Percentiles rank a stretch among this genome's conserved stretches.
These are phyloP conservation scores for Trachelus iudaicus DNA, from an alignment of 2,888 invertebrate genomes.

Conservation along the genomic window DNA sequence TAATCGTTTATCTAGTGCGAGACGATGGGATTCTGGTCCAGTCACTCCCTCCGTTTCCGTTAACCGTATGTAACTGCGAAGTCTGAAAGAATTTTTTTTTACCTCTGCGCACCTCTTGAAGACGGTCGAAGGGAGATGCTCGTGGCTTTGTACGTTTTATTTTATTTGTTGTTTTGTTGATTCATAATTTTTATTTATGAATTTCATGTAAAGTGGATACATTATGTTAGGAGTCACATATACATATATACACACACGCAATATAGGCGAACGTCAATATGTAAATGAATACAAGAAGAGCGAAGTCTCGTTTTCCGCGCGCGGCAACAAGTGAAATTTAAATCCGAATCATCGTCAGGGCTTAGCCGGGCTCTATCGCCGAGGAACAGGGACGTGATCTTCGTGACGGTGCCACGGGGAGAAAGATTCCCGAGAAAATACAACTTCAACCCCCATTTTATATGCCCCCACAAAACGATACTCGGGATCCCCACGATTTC, in stretches of 20 bases:
- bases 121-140: not conserved
- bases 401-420: not conserved
- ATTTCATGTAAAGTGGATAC: not conserved
- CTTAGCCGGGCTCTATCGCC: not conserved
- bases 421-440: not conserved
- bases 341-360: slow-evolving; percentile 15
- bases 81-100: not conserved
- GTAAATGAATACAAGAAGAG: slow-evolving; percentile 1
- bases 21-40: slow-evolving; percentile 38
- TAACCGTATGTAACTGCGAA: slow-evolving; percentile 21
- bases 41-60: slow-evolving; percentile 30
- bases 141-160: not conserved
- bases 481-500: not conserved
- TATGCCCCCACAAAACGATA: not conserved
- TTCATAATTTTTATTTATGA: not conserved
- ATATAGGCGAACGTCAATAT: not conserved
- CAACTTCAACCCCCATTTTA: not conserved
- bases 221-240: not conserved
- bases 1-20: slow-evolving; percentile 45
- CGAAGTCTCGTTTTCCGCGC: not conserved
- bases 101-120: not conserved
- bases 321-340: slow-evolving; percentile 22
- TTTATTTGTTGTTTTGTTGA: not conserved
- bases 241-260: not conserved
- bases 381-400: not conserved